Percentiles rank a stretch among this genome's conserved stretches.
Conservation (phyloP, 2,113 vertebrate genomes). For the Dasyurus viverrinus region DNA sequence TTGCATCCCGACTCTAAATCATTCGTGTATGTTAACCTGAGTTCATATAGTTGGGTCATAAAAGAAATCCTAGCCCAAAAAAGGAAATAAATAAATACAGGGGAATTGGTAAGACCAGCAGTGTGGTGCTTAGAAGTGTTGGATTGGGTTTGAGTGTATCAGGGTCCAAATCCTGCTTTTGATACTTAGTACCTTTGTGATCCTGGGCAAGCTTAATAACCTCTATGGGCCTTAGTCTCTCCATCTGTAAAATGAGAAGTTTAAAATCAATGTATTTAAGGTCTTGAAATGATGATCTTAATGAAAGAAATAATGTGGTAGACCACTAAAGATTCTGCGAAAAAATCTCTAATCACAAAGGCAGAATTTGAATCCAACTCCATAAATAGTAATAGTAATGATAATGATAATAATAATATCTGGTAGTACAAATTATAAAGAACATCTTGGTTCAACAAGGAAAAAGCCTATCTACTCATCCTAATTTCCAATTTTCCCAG, state of each 20-base stretch:
- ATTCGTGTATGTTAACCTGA: conserved; percentile 53
- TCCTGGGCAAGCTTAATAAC: not conserved
- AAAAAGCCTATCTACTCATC: not conserved
- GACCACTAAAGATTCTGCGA: not conserved
- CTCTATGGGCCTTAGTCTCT: not conserved
- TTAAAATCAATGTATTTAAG: not conserved
- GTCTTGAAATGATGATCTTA: not conserved
- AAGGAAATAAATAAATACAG: not conserved
- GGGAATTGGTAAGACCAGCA: not conserved
- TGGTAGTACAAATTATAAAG: not conserved
- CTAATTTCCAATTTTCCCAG: too few relatives aligned
- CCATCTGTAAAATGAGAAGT: not conserved
- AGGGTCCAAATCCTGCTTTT: not conserved
- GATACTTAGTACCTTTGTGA: not conserved
- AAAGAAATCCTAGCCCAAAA: not conserved
- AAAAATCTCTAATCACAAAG: not conserved
- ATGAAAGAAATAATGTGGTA: not conserved
- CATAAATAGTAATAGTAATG: not conserved
- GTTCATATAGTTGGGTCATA: conserved; percentile 35
- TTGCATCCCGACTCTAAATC: conserved; percentile 36
- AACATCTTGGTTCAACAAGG: not conserved
- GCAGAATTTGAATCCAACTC: not conserved
- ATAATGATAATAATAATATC: not conserved
- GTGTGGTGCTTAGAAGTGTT: not conserved
- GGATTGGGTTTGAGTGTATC: not conserved